A percentile compares a stretch with the other conserved stretches of the same genome.
Conservation (phyloP, 1,140 invertebrate species). For the Leptonema lineaticorne region DNA sequence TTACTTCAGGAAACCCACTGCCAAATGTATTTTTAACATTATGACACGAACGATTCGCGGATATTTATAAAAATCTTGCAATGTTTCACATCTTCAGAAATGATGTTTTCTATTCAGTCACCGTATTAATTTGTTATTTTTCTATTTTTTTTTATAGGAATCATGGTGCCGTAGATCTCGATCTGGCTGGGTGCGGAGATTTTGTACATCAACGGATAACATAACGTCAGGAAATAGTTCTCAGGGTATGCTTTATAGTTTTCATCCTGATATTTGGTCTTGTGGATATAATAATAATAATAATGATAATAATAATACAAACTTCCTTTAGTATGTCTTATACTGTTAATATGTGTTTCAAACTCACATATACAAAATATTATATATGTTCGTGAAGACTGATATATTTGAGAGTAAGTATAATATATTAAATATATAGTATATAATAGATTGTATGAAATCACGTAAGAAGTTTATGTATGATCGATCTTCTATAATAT, state of each 20-base stretch:
- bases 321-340: too few relatives aligned
- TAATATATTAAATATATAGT: background rate
- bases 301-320: too few relatives aligned
- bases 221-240: conserved; percentile 4
- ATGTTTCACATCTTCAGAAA: background rate
- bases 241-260: conserved; percentile 28
- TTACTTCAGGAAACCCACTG: background rate
- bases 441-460: background rate
- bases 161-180: conserved; percentile 56
- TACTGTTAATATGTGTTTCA: too few relatives aligned
- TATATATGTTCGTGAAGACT: too few relatives aligned
- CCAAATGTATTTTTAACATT: background rate
- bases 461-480: background rate
- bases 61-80: background rate
- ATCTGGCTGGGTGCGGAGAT: conserved; percentile 43
- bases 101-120: background rate
- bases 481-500: too few relatives aligned
- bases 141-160: conserved; percentile 46
- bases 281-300: too few relatives aligned
- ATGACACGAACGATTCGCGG: background rate
- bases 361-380: too few relatives aligned
- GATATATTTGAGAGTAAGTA: too few relatives aligned
- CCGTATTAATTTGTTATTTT: background rate
- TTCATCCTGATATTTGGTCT: background rate
- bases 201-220: conserved; percentile 26